These are phyloP conservation scores for Coenonympha glycerion DNA, from an alignment of 2,888 invertebrate genomes.

Conservation along the genomic window DNA sequence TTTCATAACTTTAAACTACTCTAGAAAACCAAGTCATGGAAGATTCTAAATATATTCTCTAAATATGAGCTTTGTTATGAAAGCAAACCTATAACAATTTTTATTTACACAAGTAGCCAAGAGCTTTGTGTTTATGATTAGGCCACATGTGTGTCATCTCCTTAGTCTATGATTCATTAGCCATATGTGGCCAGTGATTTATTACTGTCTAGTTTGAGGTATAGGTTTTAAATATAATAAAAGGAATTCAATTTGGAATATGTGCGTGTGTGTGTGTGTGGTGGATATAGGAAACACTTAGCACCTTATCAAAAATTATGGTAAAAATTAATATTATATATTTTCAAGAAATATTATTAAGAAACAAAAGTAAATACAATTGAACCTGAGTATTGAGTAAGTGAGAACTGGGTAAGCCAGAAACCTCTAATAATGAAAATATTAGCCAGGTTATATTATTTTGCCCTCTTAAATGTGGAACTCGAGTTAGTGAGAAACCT, in stretches of 20 bases:
- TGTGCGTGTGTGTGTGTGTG: no score
- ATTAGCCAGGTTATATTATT: no score
- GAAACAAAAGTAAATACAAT: no score
- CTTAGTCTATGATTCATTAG: slow-evolving; percentile 42
- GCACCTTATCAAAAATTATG: no score
- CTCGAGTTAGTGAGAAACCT: no score
- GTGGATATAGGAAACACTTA: not conserved
- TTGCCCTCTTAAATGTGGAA: no score
- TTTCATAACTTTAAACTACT: no score
- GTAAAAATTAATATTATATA: no score
- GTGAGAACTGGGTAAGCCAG: no score
- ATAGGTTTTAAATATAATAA: slow-evolving; percentile 16
- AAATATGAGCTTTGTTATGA: slow-evolving; percentile 27
- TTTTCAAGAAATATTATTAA: no score
- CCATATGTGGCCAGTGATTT: slow-evolving; percentile 38
- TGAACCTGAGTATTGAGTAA: no score
- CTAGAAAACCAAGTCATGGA: not conserved
- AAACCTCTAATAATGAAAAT: no score
- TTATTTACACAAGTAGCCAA: slow-evolving; percentile 42
- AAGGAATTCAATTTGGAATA: slow-evolving; percentile 1
- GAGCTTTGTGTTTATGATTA: slow-evolving; percentile 36
- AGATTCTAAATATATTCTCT: not conserved
- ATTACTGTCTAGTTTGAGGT: slow-evolving; percentile 29
- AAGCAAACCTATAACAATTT: slow-evolving; percentile 43
- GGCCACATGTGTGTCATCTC: slow-evolving; percentile 49